Base-by-base conservation (phyloP, 2,888 invertebrate genomes). In the Philereme vetulata region DNA sequence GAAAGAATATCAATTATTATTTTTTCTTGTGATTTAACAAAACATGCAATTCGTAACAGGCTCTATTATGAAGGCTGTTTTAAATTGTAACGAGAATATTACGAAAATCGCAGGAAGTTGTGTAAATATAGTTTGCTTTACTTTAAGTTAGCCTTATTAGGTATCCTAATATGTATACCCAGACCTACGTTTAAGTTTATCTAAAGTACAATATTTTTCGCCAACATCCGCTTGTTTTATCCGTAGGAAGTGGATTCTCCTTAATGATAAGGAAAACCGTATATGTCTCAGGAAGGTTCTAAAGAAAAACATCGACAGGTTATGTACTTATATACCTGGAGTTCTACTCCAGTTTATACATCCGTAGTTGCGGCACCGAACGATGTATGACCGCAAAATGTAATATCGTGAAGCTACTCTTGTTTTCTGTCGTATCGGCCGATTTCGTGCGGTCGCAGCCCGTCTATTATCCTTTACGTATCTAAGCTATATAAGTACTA, bases 211-310 rank as follows among this genome's bases (percentile, higher is more conserved):
- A 88, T 86, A 88, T 86, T 84, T 77, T 81, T 77, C 71, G 61
- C 68, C 77, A 81, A 88, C 83, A 81, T 89, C 86, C 87, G 78
- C 62, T 73, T 60, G 62, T 74, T 74, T 72, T 71, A 63, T 21
- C 66, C 51, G 66, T 71, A 79, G 87, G 88, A 89, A 84, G 80
- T 84, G 73, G 71, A 55, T 79, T 83, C 82, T 83, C 78, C 81
- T 81, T 68, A 54, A 64, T 10, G 58, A 58, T 57, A 60, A 57
- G 51, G 62, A 58, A 57, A 34, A 5, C 46, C 47, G 42, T 9
- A 49, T 33, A 59, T 43, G 32, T 48, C 54, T 55, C 51, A 50
- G 46, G 36, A 48, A 48, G 48, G 48, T 58, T 32, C 33, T 44
- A n/a, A 33, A 36, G 21, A 35, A 4, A 0, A 36, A 36, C 4